These are phyloP conservation scores for Micromesistius poutassou DNA, from an alignment of 2,797 vertebrate species.

Conservation along the genomic window DNA sequence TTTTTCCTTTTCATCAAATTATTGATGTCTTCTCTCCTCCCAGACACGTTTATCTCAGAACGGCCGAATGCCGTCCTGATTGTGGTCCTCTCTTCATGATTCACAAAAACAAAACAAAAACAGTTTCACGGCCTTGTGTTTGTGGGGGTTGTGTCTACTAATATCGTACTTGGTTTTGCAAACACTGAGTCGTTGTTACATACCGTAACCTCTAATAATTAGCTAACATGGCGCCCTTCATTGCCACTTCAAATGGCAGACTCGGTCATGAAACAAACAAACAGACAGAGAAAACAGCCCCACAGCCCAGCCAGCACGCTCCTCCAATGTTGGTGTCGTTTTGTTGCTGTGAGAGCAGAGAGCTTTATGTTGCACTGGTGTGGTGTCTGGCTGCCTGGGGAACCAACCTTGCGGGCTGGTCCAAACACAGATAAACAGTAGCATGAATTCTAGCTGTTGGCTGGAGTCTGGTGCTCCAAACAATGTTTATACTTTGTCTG, in stretches of 20 bases:
- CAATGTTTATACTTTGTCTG: conserved; percentile 50
- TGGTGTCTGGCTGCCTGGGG: conserved; percentile 42
- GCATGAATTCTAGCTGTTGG: conserved; percentile 42
- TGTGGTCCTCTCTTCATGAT: not conserved
- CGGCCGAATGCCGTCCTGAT: not conserved
- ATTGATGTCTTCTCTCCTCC: not conserved
- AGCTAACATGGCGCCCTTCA: not conserved
- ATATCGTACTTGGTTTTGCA: not conserved
- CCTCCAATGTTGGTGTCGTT: not conserved
- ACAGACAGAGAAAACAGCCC: not conserved
- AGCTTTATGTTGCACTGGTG: conserved; percentile 27
- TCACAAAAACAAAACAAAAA: not conserved
- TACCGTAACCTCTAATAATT: not conserved
- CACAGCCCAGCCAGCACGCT: not conserved
- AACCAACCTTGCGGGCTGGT: conserved; percentile 55
- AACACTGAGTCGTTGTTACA: not conserved
- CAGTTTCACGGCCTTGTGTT: not conserved
- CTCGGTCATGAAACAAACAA: not conserved
- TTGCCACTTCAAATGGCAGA: not conserved
- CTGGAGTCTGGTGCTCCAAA: conserved; percentile 44
- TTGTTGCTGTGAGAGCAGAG: not conserved
- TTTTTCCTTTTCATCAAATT: not conserved
- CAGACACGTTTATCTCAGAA: not conserved
- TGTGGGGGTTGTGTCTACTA: not conserved
- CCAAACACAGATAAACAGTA: conserved; percentile 42